Percentiles rank a stretch among this genome's conserved stretches.
Evolutionary conservation across 2,888 invertebrate species (phyloP).

Genomic region (Argyresthia albistria): DNA sequence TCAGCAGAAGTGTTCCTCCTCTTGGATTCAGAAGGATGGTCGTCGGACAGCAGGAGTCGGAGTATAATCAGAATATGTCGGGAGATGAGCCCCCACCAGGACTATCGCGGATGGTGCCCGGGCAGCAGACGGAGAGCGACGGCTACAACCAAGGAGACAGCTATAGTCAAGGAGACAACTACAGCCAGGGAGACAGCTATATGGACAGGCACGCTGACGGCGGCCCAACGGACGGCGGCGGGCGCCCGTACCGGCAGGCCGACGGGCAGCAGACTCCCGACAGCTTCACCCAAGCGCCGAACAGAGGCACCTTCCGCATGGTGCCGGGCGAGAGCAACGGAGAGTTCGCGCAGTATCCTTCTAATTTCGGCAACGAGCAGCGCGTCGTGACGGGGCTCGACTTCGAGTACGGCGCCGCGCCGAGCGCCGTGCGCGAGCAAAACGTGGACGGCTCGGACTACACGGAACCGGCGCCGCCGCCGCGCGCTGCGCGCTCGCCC

Average conservation of each 20-base stretch:
- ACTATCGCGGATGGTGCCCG: slow-evolving; percentile 65
- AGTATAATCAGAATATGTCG: slow-evolving; percentile 41
- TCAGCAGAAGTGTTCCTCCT: slow-evolving; percentile 69
- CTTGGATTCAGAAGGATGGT: slow-evolving; percentile 78
- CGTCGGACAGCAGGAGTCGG: slow-evolving; percentile 76
- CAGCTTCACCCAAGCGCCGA: slow-evolving; percentile 32
- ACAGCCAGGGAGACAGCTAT: slow-evolving; percentile 31
- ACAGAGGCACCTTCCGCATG: slow-evolving; percentile 55
- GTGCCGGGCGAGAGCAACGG: slow-evolving; percentile 74
- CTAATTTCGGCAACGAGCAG: slow-evolving; percentile 53
- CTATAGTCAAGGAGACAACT: slow-evolving; percentile 22
- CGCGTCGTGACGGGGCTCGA: slow-evolving; percentile 73
- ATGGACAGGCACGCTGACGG: slow-evolving; percentile 59
- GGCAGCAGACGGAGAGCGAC: slow-evolving; percentile 55
- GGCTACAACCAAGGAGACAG: slow-evolving; percentile 29
- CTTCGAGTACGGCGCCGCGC: slow-evolving; percentile 39
- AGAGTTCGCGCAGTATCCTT: slow-evolving; percentile 44
- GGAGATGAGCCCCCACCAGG: slow-evolving; percentile 68
- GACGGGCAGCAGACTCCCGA: slow-evolving; percentile 55
- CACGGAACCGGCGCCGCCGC: slow-evolving; percentile 34
- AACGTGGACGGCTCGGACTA: slow-evolving; percentile 62
- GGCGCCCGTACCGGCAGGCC: slow-evolving; percentile 50
- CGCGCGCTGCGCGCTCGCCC: slow-evolving; percentile 22
- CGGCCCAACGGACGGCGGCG: slow-evolving; percentile 40
- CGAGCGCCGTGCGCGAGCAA: slow-evolving; percentile 47